A percentile compares a stretch with the other conserved stretches of the same genome.
Conservation (phyloP, 2,113 vertebrate species). For the Poecile atricapillus region DNA sequence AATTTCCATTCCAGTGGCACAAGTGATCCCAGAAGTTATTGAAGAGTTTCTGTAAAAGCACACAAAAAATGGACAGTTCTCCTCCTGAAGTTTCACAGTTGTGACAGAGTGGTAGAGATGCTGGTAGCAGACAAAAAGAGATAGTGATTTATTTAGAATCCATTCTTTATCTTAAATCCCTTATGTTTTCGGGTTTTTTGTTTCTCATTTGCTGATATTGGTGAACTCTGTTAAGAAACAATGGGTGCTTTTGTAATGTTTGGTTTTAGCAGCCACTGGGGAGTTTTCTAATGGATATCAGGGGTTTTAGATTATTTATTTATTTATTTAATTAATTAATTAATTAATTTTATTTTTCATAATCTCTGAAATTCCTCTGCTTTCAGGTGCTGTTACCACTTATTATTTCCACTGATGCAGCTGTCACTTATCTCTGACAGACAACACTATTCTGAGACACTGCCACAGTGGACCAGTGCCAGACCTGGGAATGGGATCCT, state of each 20-base stretch:
- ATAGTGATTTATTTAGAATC: background rate
- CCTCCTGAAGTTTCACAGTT: background rate
- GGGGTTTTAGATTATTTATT: too few species aligned
- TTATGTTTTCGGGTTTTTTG: background rate
- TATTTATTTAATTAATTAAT: too few species aligned
- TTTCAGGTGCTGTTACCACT: too few species aligned
- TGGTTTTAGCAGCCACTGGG: background rate
- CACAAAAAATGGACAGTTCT: background rate
- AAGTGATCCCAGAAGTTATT: background rate
- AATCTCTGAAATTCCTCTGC: background rate
- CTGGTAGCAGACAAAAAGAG: background rate
- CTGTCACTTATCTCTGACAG: accelerated
- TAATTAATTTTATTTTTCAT: background rate
- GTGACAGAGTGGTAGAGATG: background rate
- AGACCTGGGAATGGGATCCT: background rate
- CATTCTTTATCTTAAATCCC: accelerated
- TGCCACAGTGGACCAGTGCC: accelerated
- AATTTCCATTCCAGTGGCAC: background rate
- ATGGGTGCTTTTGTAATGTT: background rate
- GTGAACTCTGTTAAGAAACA: background rate
- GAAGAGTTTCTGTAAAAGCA: background rate
- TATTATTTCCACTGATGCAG: background rate
- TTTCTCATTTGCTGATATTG: background rate
- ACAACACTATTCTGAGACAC: background rate
- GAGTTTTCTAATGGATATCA: background rate